These are phyloP conservation scores for Ceuthmochares aereus DNA, from an alignment of 2,113 vertebrate species.

Conservation along the genomic window DNA sequence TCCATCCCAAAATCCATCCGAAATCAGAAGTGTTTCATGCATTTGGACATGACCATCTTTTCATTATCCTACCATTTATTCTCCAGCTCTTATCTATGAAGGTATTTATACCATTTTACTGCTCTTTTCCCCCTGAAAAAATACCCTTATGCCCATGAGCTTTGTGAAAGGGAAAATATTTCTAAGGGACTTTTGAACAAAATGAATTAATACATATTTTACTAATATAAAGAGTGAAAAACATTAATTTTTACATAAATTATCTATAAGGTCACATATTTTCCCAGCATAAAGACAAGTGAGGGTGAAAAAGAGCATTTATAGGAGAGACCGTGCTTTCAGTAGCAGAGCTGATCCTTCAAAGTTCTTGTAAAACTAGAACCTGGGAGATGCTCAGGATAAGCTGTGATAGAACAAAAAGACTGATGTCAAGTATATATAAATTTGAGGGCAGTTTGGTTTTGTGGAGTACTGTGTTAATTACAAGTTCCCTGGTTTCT, in stretches of 20 bases:
- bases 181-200: not conserved
- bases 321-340: not conserved
- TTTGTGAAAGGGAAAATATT: not conserved
- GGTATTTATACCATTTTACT: not conserved
- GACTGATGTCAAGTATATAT: not conserved
- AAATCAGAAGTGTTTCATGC: not conserved
- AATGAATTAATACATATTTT: rapidly evolving
- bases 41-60: not conserved
- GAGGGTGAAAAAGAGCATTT: not conserved
- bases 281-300: not conserved
- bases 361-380: slow-evolving; percentile 12
- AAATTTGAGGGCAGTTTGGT: not conserved
- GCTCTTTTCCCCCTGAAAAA: not conserved
- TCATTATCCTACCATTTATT: not conserved
- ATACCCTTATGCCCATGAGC: not conserved
- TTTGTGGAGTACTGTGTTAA: not conserved
- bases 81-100: not conserved
- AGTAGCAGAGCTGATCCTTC: not conserved
- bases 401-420: not conserved
- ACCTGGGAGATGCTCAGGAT: not conserved
- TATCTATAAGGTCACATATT: not conserved
- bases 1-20: not conserved
- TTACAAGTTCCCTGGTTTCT: not conserved
- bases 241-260: not conserved
- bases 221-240: not conserved